Evolutionary conservation across 2,888 invertebrate species (phyloP).

Genomic region (Oxyteleia sp.): DNA sequence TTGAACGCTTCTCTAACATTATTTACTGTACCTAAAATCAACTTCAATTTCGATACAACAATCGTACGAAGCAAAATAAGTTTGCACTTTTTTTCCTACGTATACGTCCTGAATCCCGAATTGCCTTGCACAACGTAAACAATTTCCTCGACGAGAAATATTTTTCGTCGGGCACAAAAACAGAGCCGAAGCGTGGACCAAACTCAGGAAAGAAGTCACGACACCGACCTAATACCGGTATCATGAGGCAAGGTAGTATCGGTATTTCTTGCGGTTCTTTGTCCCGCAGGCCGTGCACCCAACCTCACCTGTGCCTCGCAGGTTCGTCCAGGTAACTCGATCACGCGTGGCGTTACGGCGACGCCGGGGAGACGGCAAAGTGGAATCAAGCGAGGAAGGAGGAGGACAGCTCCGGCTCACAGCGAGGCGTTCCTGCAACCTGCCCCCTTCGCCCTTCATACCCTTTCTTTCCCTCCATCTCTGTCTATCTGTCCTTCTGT

Average conservation of each 20-base stretch:
- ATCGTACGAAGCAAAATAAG: background rate
- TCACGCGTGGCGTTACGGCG: conserved; percentile 83
- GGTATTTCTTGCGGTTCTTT: conserved; percentile 86
- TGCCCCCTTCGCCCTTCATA: conserved; percentile 35
- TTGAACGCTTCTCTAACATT: no score
- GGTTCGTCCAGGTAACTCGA: conserved; percentile 84
- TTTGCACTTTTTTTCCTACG: background rate
- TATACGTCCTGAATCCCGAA: background rate
- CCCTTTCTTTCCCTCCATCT: conserved; percentile 44
- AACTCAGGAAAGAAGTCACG: conserved; percentile 73
- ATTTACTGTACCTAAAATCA: background rate
- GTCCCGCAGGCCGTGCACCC: conserved; percentile 83
- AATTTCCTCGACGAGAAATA: background rate
- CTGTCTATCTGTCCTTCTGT: no score
- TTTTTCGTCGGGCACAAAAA: conserved; percentile 10
- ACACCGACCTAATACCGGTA: conserved; percentile 78
- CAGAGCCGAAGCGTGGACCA: conserved; percentile 40
- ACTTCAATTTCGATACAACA: background rate
- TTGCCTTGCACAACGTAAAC: background rate
- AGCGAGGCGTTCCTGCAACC: conserved; percentile 44
- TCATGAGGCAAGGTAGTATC: conserved; percentile 81
- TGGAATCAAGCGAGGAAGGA: conserved; percentile 67
- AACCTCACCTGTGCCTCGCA: conserved; percentile 80
- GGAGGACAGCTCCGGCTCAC: conserved; percentile 69
- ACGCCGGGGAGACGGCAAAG: conserved; percentile 55